Percentiles rank a stretch among this genome's conserved stretches.
Conservation (phyloP, 2,113 vertebrate genomes). For the Sigmodon hispidus region DNA sequence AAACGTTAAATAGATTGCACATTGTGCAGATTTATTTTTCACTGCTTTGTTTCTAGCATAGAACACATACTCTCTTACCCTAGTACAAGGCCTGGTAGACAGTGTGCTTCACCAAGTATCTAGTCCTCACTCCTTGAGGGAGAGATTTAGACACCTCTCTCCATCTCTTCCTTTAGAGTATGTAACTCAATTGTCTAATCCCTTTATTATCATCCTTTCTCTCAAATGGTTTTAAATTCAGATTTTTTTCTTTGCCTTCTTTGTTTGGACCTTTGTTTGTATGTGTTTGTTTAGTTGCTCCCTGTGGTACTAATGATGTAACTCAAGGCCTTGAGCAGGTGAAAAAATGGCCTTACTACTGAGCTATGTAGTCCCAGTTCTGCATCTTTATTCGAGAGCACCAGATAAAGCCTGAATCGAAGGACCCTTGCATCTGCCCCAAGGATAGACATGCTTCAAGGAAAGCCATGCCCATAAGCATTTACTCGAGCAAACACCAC, state of each 20-base stretch:
- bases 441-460: not conserved
- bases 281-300: not conserved
- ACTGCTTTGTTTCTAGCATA: not conserved
- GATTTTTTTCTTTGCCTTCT: not conserved
- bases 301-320: not conserved
- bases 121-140: not conserved
- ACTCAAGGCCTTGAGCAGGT: not conserved
- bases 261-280: not conserved
- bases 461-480: not conserved
- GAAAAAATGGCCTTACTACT: not conserved
- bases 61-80: conserved; percentile 8
- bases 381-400: not conserved
- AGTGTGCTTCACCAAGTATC: not conserved
- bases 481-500: not conserved
- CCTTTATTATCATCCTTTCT: not conserved
- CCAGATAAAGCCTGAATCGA: not conserved
- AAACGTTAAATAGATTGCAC: not conserved
- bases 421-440: too few species aligned
- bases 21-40: conserved; percentile 19
- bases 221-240: not conserved
- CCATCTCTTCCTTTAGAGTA: not conserved
- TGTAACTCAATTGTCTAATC: not conserved
- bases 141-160: not conserved
- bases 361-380: not conserved
- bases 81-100: not conserved